Conservation (phyloP, 1,140 invertebrate genomes). For the Melanaphis sacchari region DNA sequence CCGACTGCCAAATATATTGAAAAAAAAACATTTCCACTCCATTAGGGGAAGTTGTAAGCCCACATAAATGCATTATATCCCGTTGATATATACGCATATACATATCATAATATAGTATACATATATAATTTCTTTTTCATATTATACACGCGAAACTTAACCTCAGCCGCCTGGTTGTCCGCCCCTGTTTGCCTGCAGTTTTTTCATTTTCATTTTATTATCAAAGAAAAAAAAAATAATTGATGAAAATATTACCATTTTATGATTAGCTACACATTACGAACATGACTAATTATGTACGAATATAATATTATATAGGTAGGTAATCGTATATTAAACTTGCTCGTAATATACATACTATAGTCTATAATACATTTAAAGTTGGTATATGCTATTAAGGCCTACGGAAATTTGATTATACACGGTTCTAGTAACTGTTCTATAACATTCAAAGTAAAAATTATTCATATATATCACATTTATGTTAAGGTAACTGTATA, state of each 20-base stretch:
- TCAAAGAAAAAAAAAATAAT: conserved; percentile 28
- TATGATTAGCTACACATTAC: neutral
- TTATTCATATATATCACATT: neutral
- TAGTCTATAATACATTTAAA: conserved; percentile 3
- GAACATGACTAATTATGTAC: neutral
- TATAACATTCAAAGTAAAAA: neutral
- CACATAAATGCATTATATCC: neutral
- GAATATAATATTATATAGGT: neutral
- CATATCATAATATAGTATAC: neutral
- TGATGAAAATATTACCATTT: conserved; percentile 2
- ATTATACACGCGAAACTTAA: conserved; percentile 21
- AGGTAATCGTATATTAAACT: neutral
- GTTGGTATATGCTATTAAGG: neutral
- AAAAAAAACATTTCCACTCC: neutral
- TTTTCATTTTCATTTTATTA: conserved; percentile 32
- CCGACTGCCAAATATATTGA: neutral
- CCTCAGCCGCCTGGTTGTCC: neutral
- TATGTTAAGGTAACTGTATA: neutral
- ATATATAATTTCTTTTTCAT: neutral
- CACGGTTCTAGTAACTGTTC: neutral
- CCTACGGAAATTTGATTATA: neutral
- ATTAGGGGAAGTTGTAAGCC: neutral
- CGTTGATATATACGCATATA: neutral
- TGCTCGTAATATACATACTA: neutral
- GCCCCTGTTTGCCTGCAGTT: neutral